Evolutionary conservation across 2,113 vertebrate genomes (phyloP).

Genomic region (Amazona vittata): DNA sequence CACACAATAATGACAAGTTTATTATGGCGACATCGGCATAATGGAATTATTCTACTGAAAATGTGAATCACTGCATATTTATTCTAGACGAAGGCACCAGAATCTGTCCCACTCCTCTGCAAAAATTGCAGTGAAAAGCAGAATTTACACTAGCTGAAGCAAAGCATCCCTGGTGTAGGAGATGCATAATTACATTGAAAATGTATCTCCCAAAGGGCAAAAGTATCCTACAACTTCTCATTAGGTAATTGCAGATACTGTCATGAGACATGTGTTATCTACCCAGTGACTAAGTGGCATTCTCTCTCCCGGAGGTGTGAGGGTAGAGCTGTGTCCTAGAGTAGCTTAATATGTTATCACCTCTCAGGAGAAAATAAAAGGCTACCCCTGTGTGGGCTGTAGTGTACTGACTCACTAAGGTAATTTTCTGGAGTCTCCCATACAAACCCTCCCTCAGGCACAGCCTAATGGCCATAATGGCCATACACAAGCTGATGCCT

Average conservation of each 20-base stretch:
- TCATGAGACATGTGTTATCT: neutral
- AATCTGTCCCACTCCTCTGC: neutral
- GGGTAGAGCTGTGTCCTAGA: neutral
- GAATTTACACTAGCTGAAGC: neutral
- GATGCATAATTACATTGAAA: neutral
- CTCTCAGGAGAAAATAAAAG: neutral
- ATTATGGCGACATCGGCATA: neutral
- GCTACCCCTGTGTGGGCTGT: neutral
- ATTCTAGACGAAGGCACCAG: neutral
- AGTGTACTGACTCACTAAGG: neutral
- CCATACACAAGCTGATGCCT: neutral
- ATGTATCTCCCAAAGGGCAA: neutral
- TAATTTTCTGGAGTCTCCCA: neutral
- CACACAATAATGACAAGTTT: neutral
- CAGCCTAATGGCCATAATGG: neutral
- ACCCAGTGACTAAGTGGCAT: neutral
- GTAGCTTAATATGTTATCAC: neutral
- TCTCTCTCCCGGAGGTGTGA: neutral
- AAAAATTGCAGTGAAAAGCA: slow-evolving; percentile 15
- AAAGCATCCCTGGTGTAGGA: neutral
- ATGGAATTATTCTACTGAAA: slow-evolving; percentile 8
- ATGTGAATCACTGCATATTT: neutral
- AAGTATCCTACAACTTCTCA: neutral
- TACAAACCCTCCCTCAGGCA: neutral
- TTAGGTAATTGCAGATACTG: neutral